Conservation (phyloP, 2,797 vertebrate genomes). For the Emydoidea blandingii region DNA sequence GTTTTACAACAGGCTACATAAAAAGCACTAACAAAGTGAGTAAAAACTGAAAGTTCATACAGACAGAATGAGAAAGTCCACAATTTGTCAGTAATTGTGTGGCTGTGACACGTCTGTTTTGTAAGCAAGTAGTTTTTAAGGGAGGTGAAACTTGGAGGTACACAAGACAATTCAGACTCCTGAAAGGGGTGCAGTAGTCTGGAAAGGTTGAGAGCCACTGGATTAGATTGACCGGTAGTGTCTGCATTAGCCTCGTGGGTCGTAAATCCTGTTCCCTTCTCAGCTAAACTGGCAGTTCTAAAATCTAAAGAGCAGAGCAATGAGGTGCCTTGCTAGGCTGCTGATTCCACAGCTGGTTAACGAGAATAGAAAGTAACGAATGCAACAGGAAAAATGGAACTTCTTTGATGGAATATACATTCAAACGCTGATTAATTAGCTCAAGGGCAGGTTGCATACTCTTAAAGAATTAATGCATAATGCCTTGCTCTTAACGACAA, state of each 20-base stretch:
- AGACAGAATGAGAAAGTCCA: no score
- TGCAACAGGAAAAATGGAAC: not conserved
- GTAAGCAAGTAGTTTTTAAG: no score
- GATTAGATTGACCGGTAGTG: accelerated
- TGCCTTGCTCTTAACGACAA: conserved; percentile 23
- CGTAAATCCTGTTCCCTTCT: not conserved
- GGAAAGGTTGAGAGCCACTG: no score
- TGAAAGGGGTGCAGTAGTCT: no score
- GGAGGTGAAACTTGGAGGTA: no score
- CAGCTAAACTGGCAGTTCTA: not conserved
- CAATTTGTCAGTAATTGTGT: no score
- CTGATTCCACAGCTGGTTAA: conserved; percentile 17
- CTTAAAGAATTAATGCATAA: conserved; percentile 28
- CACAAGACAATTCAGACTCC: no score
- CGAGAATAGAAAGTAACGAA: not conserved
- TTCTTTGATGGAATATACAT: not conserved
- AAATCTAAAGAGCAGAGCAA: not conserved
- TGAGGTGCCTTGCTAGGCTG: not conserved
- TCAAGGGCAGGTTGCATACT: conserved; percentile 29
- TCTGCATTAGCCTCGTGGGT: not conserved
- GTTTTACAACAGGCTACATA: no score
- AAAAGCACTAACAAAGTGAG: no score
- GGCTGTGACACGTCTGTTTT: no score
- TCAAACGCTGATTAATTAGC: not conserved
- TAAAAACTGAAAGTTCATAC: no score